These are phyloP conservation scores for Sebastes steindachneri DNA, from an alignment of 2,797 vertebrate genomes.

Conservation along the genomic window DNA sequence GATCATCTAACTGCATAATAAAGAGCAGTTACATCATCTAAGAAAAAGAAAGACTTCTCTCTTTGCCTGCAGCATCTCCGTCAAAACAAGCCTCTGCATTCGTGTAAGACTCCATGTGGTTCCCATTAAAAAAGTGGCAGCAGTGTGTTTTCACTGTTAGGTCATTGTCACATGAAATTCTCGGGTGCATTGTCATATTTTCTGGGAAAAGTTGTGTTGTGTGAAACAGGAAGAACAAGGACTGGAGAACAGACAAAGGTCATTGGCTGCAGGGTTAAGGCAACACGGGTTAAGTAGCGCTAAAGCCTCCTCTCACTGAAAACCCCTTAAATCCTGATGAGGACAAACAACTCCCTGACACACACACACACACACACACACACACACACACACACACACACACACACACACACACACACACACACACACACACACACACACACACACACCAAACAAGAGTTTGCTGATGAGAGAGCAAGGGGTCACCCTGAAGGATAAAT, in stretches of 20 bases:
- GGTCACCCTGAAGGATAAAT: conserved; percentile 67
- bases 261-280: conserved; percentile 66
- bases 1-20: conserved; percentile 52
- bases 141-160: conserved; percentile 30
- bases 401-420: conserved; percentile 9
- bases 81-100: conserved; percentile 46
- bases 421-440: conserved; percentile 33
- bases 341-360: conserved; percentile 57
- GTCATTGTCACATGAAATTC: conserved; percentile 30
- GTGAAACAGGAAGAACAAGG: conserved; percentile 68
- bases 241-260: conserved; percentile 66
- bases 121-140: conserved; percentile 8
- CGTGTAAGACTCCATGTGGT: conserved; percentile 20
- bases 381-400: conserved; percentile 13
- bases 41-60: conserved; percentile 41
- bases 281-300: conserved; percentile 63
- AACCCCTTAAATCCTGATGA: conserved; percentile 69
- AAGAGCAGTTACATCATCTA: conserved; percentile 62
- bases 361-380: conserved; percentile 23
- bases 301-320: conserved; percentile 67
- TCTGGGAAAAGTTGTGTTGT: conserved; percentile 53
- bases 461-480: conserved; percentile 50
- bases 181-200: conserved; percentile 18
- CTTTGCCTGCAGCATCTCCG: conserved; percentile 42
- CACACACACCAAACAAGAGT: conserved; percentile 24